Evolutionary conservation across 2,888 invertebrate genomes (phyloP), one percentile per base, ranked within the genome.

Genomic region (Thereva unica): DNA sequence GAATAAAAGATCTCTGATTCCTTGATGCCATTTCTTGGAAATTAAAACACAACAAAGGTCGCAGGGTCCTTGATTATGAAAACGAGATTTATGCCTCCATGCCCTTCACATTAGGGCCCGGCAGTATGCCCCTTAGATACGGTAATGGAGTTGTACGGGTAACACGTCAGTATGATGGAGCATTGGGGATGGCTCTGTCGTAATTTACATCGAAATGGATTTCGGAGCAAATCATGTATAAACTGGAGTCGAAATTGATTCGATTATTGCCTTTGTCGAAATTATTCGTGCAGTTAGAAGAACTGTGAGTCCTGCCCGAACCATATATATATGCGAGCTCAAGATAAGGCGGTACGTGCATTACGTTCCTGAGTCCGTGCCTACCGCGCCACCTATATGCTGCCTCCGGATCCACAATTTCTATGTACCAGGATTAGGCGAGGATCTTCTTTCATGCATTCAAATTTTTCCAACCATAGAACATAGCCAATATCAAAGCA

Each of bases 151-250:
- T 8, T 44, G 44, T 9, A 44, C 44, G 44, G 44, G 3, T 23
- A 50, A 23, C 23, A 52, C 53, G 23, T 23, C 53, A 40, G 4
- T 53, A 6, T 23, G 61, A 23, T 23, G 50, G 38, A 50, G 61
- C 23, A 44, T 10, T 53, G 35, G 49, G 44, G 53, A 23, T 23
- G 23, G 23, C 23, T 23, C 23, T 53, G 37, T 44, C 64, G 53
- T 64, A 38, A 64, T 64, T 64, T 64, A 53, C 64, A 64, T 64
- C 44, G 64, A 64, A 64, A 64, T 64, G 64, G 64, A 53, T 64
- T 64, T 64, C 44, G 44, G 44, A 53, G 4, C 64, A 44, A 64
- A 64, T 64, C 64, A 64, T 64, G 64, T 53, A 53, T 64, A 44
- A 64, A 64, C 64, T 44, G 44, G 53, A 53, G 44, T 53, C 44